Percentiles rank a stretch among this genome's conserved stretches.
Conservation (phyloP, 2,797 vertebrate species). For the Luscinia luscinia region DNA sequence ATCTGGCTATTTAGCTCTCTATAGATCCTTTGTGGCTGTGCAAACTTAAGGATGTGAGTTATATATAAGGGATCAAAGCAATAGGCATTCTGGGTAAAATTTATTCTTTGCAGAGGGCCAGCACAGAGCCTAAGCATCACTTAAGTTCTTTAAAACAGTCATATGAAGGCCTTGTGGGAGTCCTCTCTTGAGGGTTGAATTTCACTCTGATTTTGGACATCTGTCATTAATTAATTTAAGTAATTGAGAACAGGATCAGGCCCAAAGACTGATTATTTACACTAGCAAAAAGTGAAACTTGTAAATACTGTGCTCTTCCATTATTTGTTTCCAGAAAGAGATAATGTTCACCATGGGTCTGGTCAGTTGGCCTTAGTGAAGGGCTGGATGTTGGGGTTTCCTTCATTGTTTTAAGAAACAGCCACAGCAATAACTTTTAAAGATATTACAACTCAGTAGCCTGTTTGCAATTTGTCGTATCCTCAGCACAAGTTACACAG, state of each 20-base stretch:
- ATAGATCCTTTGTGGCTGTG: slow-evolving; percentile 63
- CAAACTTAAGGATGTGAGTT: slow-evolving; percentile 63
- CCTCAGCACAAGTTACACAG: slow-evolving; percentile 62
- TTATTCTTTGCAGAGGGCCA: slow-evolving; percentile 70
- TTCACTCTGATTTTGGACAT: slow-evolving; percentile 62
- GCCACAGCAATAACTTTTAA: slow-evolving; percentile 51
- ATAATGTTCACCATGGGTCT: not conserved
- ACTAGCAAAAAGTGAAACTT: slow-evolving; percentile 17
- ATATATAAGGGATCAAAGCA: slow-evolving; percentile 63
- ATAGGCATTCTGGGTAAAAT: slow-evolving; percentile 68
- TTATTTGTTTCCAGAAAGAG: slow-evolving; percentile 16
- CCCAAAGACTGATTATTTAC: slow-evolving; percentile 48
- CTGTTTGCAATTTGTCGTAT: slow-evolving; percentile 74
- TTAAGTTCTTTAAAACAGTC: slow-evolving; percentile 57
- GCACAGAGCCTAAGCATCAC: slow-evolving; percentile 51
- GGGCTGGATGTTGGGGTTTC: not conserved
- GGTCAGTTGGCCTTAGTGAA: slow-evolving; percentile 1
- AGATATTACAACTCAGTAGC: slow-evolving; percentile 62
- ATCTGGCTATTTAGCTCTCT: slow-evolving; percentile 53
- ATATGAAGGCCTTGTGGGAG: slow-evolving; percentile 61
- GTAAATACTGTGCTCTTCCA: slow-evolving; percentile 3
- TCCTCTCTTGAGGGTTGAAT: slow-evolving; percentile 46
- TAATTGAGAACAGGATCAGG: slow-evolving; percentile 61
- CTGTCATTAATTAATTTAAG: slow-evolving; percentile 68
- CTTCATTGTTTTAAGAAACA: slow-evolving; percentile 48